A percentile compares a stretch with the other conserved stretches of the same genome.
phyloP scores from a whole-genome alignment of 1,140 invertebrate genomes.

The Eumeta japonica region DNA sequence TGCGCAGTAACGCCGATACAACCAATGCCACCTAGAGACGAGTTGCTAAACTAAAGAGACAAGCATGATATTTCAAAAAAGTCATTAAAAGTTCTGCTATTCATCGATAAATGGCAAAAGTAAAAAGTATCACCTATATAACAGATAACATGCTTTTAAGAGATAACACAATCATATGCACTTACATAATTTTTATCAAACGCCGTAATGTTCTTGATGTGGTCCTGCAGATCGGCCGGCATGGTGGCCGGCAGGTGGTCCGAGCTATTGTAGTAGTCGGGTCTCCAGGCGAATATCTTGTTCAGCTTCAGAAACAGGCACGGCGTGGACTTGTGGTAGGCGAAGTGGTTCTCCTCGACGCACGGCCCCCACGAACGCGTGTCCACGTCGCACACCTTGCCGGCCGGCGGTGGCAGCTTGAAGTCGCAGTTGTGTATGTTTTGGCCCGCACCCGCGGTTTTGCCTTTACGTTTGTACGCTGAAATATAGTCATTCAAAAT shows the following conservation, averaged over 20 bases:
- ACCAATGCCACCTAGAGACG: too few relatives aligned
- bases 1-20: too few relatives aligned
- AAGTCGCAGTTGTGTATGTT: slow-evolving; percentile 70
- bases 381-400: slow-evolving; percentile 59
- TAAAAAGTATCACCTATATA: too few relatives aligned
- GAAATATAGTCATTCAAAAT: slow-evolving; percentile 12
- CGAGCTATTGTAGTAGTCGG: slow-evolving; percentile 69
- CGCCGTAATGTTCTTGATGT: slow-evolving; percentile 68
- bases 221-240: slow-evolving; percentile 65
- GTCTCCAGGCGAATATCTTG: slow-evolving; percentile 77
- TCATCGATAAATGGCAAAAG: too few relatives aligned
- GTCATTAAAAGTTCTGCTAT: too few relatives aligned
- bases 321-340: slow-evolving; percentile 75
- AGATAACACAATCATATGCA: too few relatives aligned
- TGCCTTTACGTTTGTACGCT: slow-evolving; percentile 70
- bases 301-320: slow-evolving; percentile 84
- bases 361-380: slow-evolving; percentile 66
- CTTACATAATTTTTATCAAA: slow-evolving; percentile 48
- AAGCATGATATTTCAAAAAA: too few relatives aligned
- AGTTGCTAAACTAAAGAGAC: too few relatives aligned
- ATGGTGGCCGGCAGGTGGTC: slow-evolving; percentile 63
- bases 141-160: too few relatives aligned
- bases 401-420: slow-evolving; percentile 61
- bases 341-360: slow-evolving; percentile 70
- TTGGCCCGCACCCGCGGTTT: slow-evolving; percentile 62